These are phyloP conservation scores for Orcinus orca DNA, from an alignment of 2,113 vertebrate species.

Conservation along the genomic window DNA sequence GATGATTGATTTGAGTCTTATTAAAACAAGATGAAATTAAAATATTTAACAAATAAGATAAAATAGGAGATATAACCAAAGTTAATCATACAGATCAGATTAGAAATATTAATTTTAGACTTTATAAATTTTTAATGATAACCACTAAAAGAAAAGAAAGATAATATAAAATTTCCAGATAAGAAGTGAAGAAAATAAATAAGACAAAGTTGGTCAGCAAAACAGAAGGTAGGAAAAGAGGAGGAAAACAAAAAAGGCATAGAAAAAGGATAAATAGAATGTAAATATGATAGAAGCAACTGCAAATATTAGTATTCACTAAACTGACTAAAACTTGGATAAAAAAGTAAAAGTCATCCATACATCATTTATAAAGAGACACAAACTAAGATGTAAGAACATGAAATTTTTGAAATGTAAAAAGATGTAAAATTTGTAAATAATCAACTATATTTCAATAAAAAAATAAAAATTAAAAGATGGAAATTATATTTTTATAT, in stretches of 20 bases:
- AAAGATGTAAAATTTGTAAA: neutral
- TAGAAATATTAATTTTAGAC: neutral
- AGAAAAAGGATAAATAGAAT: neutral
- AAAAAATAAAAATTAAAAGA: neutral
- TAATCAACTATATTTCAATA: neutral
- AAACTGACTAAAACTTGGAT: neutral
- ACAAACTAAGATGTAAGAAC: neutral
- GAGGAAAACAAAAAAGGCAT: neutral
- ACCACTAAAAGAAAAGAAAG: neutral
- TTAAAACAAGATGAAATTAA: neutral
- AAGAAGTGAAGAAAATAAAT: neutral
- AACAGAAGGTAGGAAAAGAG: neutral
- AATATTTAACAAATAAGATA: slow-evolving; percentile 17
- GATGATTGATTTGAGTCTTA: neutral
- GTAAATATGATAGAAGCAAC: neutral
- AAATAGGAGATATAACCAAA: neutral
- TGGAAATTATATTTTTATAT: neutral
- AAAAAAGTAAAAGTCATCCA: slow-evolving; percentile 19
- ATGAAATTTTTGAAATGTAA: neutral
- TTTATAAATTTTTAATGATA: neutral
- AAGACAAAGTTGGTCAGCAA: neutral
- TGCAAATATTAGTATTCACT: neutral
- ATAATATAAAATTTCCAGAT: slow-evolving; percentile 24
- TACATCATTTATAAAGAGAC: neutral
- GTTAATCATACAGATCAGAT: neutral